Percentiles rank a stretch among this genome's conserved stretches.
Conservation (phyloP, 2,888 invertebrate genomes). For the Trichogramma dendrolimi region DNA sequence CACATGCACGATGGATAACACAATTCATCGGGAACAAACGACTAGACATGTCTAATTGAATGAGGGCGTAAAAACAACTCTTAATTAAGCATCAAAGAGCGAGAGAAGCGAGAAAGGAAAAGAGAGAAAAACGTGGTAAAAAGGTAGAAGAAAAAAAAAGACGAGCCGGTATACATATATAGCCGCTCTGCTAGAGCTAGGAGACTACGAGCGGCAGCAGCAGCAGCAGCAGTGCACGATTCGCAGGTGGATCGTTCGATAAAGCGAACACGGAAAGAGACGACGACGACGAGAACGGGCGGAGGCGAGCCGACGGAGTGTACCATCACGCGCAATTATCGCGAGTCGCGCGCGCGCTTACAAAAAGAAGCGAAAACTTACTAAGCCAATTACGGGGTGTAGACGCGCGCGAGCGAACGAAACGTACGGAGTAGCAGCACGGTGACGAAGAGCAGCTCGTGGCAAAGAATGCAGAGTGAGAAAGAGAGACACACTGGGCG, state of each 20-base stretch:
- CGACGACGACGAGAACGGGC: not conserved
- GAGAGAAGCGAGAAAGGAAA: slow-evolving; percentile 6
- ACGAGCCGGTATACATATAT: too few species aligned
- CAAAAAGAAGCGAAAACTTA: slow-evolving; percentile 27
- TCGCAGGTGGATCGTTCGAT: not conserved
- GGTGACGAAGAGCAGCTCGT: slow-evolving; percentile 7
- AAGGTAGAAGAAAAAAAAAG: too few species aligned
- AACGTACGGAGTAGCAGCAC: slow-evolving; percentile 11
- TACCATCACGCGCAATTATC: slow-evolving; percentile 5
- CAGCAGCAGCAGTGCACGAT: not conserved
- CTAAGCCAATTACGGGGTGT: slow-evolving; percentile 30
- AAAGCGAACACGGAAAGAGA: not conserved
- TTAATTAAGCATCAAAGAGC: slow-evolving; percentile 10
- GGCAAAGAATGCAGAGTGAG: slow-evolving; percentile 13
- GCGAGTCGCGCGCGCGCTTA: slow-evolving; percentile 21
- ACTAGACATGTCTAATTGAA: slow-evolving; percentile 3
- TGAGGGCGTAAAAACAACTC: not conserved
- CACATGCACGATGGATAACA: not conserved
- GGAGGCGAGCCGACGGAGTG: not conserved
- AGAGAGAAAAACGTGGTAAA: too few species aligned
- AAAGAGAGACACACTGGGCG: not conserved
- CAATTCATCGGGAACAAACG: not conserved
- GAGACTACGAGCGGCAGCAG: not conserved
- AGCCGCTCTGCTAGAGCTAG: too few species aligned
- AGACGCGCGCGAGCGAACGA: slow-evolving; percentile 30